Conservation (phyloP, 2,113 vertebrate species). For the Platanista minor region DNA sequence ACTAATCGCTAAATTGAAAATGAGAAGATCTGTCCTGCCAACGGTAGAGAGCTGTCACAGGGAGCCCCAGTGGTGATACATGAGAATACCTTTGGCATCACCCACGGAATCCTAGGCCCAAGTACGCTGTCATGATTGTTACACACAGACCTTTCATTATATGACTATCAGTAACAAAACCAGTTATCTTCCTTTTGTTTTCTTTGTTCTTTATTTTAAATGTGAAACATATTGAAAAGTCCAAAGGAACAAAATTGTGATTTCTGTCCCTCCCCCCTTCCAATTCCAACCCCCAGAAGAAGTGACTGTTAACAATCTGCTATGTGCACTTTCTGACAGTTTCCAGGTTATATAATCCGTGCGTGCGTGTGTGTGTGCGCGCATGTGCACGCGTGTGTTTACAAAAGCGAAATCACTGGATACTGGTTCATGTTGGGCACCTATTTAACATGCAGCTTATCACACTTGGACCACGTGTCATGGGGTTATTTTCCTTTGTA, state of each 20-base stretch:
- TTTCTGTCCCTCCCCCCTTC: background rate
- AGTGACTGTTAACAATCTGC: background rate
- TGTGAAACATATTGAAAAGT: background rate
- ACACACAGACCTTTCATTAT: background rate
- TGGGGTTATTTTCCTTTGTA: background rate
- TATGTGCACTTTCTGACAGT: background rate
- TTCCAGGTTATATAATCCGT: background rate
- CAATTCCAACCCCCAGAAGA: background rate
- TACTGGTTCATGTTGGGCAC: background rate
- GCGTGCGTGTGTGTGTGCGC: background rate
- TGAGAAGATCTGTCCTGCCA: background rate
- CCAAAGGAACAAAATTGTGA: background rate
- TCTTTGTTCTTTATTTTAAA: slow-evolving; percentile 2
- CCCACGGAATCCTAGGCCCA: background rate
- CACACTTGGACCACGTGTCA: background rate
- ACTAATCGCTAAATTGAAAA: background rate
- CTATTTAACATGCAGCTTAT: background rate
- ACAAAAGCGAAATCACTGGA: background rate
- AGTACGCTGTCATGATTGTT: fast-evolving
- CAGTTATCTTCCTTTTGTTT: background rate
- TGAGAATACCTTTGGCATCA: background rate
- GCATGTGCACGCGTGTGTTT: background rate
- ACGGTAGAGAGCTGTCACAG: background rate
- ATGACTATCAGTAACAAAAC: background rate
- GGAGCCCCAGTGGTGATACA: background rate